Evolutionary conservation across 2,113 vertebrate genomes (phyloP), one percentile per base, ranked within the genome.

Genomic region (Mormoops blainvillei): DNA sequence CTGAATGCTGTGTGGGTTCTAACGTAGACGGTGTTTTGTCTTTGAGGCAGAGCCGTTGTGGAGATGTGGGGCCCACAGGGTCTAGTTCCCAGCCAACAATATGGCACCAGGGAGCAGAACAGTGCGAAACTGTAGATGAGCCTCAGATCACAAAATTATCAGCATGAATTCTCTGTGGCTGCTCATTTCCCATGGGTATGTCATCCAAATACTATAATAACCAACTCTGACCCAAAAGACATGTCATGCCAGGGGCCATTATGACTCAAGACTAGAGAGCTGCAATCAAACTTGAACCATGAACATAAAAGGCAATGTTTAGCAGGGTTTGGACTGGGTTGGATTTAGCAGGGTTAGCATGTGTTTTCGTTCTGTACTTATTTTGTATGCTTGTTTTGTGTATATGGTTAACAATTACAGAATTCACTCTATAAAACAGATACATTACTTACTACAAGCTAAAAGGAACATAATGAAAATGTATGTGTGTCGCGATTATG

Each of bases 41-140:
- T 38, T 0, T 1, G 50, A 45, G 18, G 5, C n/a, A 4, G 7
- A 3, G 14, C 8, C 50, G 19, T 14, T 12, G 3, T 10, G 18
- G 11, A 61, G 16, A 45, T 1, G 5, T 2, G 41, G 36, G 8
- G 4, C 4, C 19, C n/a, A 1, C 4, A 13, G 43, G 19, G 16
- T 14, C n/a, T 36, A 12, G 1, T 36, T 61, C 67, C 50, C 61
- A 16, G 31, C 4, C 63, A 12, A 5, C 36, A 16, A 0, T 2
- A 70, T 0, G 12, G 54, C 15, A 56, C 36, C 43, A 22, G 52
- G 77, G 4, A 89, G 76, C n/a, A 45, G 38, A 38, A 19, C 0
- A 11, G 1, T 8, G 0, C 0, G 13, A 18, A 61, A 20, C 1
- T 1, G 28, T 0, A 16, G 24, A n/a, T 2, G 3, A 50, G 33